Conservation (phyloP, 2,113 vertebrate genomes). For the Psittacara wagleri region DNA sequence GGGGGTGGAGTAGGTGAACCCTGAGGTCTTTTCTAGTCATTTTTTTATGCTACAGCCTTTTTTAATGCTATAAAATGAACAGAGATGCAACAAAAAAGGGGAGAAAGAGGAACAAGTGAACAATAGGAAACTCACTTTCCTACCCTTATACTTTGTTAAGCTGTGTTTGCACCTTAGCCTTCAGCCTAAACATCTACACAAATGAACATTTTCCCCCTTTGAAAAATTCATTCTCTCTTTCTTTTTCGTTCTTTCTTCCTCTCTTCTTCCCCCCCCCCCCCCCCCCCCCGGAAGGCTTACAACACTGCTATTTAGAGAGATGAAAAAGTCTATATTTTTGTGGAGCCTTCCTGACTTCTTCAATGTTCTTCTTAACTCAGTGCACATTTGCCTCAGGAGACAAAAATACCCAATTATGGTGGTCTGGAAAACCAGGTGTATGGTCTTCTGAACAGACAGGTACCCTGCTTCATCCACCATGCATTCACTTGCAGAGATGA, state of each 20-base stretch:
- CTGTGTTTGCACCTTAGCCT: neutral
- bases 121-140: neutral
- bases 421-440: neutral
- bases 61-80: neutral
- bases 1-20: no score
- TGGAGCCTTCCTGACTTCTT: neutral
- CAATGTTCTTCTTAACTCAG: neutral
- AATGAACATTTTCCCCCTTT: neutral
- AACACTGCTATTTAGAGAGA: neutral
- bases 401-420: neutral
- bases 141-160: neutral
- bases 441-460: neutral
- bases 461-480: neutral
- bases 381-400: neutral
- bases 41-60: neutral
- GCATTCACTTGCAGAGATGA: rapidly evolving
- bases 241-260: no score
- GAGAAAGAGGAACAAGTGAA: neutral
- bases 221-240: neutral
- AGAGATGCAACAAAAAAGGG: neutral
- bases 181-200: neutral
- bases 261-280: no score
- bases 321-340: neutral
- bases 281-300: neutral
- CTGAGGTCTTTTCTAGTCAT: neutral